Base-by-base conservation (phyloP, 2,797 vertebrate genomes). In the Hypotaenidia okinawae region DNA sequence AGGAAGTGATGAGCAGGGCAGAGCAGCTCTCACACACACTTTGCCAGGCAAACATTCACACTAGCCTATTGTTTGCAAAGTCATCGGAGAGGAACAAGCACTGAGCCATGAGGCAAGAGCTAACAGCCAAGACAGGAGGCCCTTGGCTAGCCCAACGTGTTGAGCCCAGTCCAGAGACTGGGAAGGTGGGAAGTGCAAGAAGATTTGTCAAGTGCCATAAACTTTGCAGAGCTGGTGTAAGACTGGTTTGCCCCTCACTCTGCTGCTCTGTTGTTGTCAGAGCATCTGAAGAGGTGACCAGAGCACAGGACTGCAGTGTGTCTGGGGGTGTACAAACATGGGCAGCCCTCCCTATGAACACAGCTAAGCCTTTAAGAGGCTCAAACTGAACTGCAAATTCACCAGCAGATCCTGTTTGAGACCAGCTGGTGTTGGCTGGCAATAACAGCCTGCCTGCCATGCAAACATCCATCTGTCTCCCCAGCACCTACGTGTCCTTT, bases 391-490 rank as follows among this genome's bases (percentile, higher is more conserved):
- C 37, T 33, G 21, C 17, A 89, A 62, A 67, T 57, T 52, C 64
- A 64, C 13, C 64, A 85, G 72, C 72, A 96, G 78, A 57, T 77
- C 59, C 52, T 77, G 75, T 43, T 43, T 78, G 81, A 72, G 57
- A 62, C 14, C 87, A 87, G 92, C 89, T 94, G 80, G 51, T 75
- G 77, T 74, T 91, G 90, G 83, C 73, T 91, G 79, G 85, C 79
- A 86, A 2, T 32, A 54, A 11, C 35, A 86, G 59, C 69, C 91
- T 84, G 45, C 63, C 63, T 90, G 75, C 81, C 82, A 16, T 24
- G 37, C 30, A 39, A 52, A 68, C 18, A 51, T n/a, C 39, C 10
- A 0, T 51, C 81, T 89, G 81, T 25, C n/a, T 63, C 23, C 22
- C 81, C 72, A 28, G 70, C 35, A 67, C 35, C 72, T 91, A 22